phyloP scores from a whole-genome alignment of 2,888 invertebrate genomes.

The Drosophila pullipes region DNA sequence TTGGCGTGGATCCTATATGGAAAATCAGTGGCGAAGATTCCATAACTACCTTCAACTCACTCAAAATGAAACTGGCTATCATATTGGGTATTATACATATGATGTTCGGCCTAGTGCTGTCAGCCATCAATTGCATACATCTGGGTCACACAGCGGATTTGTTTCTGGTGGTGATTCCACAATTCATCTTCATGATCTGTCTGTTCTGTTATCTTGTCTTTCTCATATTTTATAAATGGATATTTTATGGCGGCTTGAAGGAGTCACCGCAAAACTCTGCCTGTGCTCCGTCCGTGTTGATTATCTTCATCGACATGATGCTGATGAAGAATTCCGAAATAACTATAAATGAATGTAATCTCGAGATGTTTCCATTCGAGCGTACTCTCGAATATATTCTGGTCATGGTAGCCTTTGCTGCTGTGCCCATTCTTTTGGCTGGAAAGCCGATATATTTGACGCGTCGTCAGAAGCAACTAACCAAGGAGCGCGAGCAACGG shows the following conservation, averaged over 20 bases:
- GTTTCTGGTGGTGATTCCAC: slow-evolving; percentile 94
- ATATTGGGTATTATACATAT: slow-evolving; percentile 97
- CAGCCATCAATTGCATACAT: slow-evolving; percentile 90
- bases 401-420: slow-evolving; percentile 91
- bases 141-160: slow-evolving; percentile 89
- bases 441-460: slow-evolving; percentile 93
- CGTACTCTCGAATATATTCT: slow-evolving; percentile 89
- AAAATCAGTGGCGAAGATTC: slow-evolving; percentile 92
- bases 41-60: slow-evolving; percentile 96
- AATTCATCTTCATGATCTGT: slow-evolving; percentile 92
- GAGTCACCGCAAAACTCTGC: slow-evolving; percentile 82
- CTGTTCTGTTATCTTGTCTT: slow-evolving; percentile 96
- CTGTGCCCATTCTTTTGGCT: slow-evolving; percentile 96
- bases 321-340: slow-evolving; percentile 86
- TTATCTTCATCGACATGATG: slow-evolving; percentile 92
- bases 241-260: slow-evolving; percentile 88
- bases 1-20: slow-evolving; percentile 93
- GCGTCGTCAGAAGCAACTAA: slow-evolving; percentile 84
- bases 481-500: slow-evolving; percentile 14
- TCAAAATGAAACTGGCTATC: slow-evolving; percentile 98
- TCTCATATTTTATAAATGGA: slow-evolving; percentile 96
- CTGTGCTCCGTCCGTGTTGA: slow-evolving; percentile 91
- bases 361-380: slow-evolving; percentile 90
- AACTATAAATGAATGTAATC: slow-evolving; percentile 84
- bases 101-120: slow-evolving; percentile 95